phyloP scores from a whole-genome alignment of 2,888 invertebrate genomes.

The Sepiola atlantica region DNA sequence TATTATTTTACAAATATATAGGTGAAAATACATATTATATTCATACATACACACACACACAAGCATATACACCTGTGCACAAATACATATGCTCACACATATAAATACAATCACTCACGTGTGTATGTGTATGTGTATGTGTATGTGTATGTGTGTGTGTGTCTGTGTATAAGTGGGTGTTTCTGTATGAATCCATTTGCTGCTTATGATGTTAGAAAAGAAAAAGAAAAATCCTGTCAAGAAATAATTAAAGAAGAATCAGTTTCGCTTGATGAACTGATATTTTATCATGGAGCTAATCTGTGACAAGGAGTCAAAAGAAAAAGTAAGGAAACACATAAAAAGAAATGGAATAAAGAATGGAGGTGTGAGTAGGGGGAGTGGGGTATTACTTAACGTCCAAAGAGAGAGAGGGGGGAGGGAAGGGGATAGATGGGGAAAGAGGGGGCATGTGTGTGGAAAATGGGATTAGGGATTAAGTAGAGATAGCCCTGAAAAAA shows the following conservation, averaged over 20 bases:
- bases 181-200: neutral
- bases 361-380: neutral
- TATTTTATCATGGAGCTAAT: conserved; percentile 10
- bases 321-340: neutral
- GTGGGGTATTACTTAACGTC: neutral
- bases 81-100: neutral
- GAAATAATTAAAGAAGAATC: conserved; percentile 32
- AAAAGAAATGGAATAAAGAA: too few species aligned
- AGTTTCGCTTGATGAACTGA: conserved; percentile 9
- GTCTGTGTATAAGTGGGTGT: neutral
- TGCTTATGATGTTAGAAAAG: neutral
- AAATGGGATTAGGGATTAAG: neutral
- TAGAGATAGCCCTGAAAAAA: neutral
- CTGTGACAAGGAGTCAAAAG: conserved; percentile 14
- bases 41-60: neutral
- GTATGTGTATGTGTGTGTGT: neutral
- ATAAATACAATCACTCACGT: neutral
- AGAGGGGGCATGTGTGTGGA: neutral
- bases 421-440: too few species aligned
- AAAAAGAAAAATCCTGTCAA: neutral
- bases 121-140: neutral
- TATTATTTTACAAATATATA: neutral
- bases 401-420: neutral
- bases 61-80: neutral
- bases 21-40: neutral